Evolutionary conservation across 2,888 invertebrate genomes (phyloP).

Genomic region (Neocrepidodera transversa): DNA sequence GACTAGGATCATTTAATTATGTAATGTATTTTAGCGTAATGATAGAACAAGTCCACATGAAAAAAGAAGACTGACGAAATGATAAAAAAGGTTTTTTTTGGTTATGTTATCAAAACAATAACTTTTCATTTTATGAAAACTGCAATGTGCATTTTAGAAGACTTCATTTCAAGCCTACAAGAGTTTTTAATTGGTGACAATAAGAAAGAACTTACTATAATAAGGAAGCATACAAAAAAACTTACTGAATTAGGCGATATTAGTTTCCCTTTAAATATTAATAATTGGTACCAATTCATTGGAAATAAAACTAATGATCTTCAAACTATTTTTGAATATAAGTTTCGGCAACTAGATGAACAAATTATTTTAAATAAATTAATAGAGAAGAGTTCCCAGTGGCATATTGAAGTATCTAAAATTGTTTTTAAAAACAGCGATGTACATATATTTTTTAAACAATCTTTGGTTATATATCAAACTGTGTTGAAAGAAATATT

Average conservation of each 20-base stretch:
- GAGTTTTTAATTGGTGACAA: slow-evolving; percentile 37
- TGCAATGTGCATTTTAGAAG: slow-evolving; percentile 38
- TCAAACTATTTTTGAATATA: slow-evolving; percentile 46
- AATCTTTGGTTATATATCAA: slow-evolving; percentile 51
- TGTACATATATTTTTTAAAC: slow-evolving; percentile 64
- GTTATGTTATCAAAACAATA: background rate
- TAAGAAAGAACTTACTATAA: slow-evolving; percentile 49
- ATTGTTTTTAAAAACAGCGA: slow-evolving; percentile 60
- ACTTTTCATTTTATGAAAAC: background rate
- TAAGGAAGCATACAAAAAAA: slow-evolving; percentile 68
- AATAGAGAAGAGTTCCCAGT: slow-evolving; percentile 59
- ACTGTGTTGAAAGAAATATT: slow-evolving; percentile 51
- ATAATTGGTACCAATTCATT: slow-evolving; percentile 66
- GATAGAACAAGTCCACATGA: too few species aligned
- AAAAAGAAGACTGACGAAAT: too few species aligned
- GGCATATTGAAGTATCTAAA: slow-evolving; percentile 62
- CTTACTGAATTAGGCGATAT: slow-evolving; percentile 68
- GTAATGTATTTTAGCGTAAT: too few species aligned
- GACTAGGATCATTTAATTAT: too few species aligned
- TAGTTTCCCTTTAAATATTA: slow-evolving; percentile 66
- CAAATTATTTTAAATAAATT: slow-evolving; percentile 54
- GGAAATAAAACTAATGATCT: slow-evolving; percentile 27
- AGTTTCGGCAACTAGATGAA: slow-evolving; percentile 35
- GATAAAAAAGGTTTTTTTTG: too few species aligned
- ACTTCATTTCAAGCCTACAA: slow-evolving; percentile 39